Evolutionary conservation across 1,140 invertebrate species (phyloP).

Genomic region (Macrosteles quadrilineatus): DNA sequence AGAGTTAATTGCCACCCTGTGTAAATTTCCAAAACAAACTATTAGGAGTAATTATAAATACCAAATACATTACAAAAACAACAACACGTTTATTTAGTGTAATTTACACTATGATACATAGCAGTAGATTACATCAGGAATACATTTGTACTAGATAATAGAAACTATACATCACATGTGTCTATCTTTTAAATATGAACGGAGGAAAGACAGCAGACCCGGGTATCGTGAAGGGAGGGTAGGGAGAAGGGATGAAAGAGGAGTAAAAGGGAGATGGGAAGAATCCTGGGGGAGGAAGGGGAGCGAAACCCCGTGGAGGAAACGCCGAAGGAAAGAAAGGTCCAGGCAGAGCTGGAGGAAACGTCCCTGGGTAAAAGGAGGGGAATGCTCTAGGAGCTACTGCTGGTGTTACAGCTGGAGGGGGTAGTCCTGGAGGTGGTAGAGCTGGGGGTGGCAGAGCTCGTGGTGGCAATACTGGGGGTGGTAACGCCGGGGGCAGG

Average conservation of each 20-base stretch:
- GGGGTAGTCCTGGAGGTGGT: neutral
- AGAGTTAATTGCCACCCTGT: no score
- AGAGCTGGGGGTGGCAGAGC: conserved; percentile 44
- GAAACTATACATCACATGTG: neutral
- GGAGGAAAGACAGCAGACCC: conserved; percentile 5
- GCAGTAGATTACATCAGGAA: neutral
- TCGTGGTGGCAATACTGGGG: conserved; percentile 42
- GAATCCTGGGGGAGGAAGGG: conserved; percentile 35
- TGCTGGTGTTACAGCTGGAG: neutral
- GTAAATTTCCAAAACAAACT: no score
- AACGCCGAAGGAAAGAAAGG: conserved; percentile 11
- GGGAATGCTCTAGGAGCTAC: neutral
- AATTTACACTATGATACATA: neutral
- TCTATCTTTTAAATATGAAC: conserved; percentile 7
- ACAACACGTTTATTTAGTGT: neutral
- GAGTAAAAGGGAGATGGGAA: neutral
- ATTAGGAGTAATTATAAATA: no score
- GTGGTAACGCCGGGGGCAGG: neutral
- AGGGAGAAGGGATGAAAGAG: neutral
- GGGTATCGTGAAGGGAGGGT: conserved; percentile 14
- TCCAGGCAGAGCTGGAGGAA: neutral
- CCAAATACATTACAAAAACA: no score
- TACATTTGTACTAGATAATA: neutral
- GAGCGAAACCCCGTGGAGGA: conserved; percentile 38
- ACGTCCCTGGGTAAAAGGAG: neutral